Evolutionary conservation across 2,888 invertebrate species (phyloP).

Genomic region (Patella caerulea): DNA sequence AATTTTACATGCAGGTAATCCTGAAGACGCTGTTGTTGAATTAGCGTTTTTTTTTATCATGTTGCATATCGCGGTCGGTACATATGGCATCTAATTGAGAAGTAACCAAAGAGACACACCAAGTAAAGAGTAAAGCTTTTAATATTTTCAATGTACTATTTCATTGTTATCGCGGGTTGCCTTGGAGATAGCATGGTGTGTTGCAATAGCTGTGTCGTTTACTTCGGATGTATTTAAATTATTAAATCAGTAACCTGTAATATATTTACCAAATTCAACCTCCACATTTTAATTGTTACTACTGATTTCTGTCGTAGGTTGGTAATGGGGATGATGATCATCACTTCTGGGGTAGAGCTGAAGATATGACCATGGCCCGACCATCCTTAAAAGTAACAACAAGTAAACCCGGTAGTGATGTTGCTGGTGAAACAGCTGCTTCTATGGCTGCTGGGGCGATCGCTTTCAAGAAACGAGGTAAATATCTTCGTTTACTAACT

Average conservation of each 20-base stretch:
- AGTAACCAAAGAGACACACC: too few relatives aligned
- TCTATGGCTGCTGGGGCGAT: conserved; percentile 75
- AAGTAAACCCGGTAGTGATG: conserved; percentile 75
- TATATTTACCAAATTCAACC: neutral
- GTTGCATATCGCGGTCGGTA: too few relatives aligned
- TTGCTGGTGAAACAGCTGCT: conserved; percentile 76
- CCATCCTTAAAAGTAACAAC: conserved; percentile 76
- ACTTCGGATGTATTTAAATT: too few relatives aligned
- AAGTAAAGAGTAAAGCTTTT: too few relatives aligned
- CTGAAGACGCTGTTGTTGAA: too few relatives aligned
- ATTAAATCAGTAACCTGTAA: neutral
- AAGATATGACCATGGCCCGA: conserved; percentile 75
- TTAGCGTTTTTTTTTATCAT: too few relatives aligned
- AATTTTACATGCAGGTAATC: conserved; percentile 70
- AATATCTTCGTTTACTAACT: neutral
- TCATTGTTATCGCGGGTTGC: too few relatives aligned
- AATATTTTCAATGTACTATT: too few relatives aligned
- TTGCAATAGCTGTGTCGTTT: too few relatives aligned
- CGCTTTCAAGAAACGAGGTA: conserved; percentile 66
- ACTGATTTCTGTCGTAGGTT: conserved; percentile 25
- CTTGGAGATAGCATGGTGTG: too few relatives aligned
- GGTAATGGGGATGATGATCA: conserved; percentile 75
- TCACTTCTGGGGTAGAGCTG: conserved; percentile 77
- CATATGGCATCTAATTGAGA: too few relatives aligned
- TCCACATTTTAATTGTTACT: neutral